Conservation (phyloP, 2,113 vertebrate genomes). For the Amphiprion percula region DNA sequence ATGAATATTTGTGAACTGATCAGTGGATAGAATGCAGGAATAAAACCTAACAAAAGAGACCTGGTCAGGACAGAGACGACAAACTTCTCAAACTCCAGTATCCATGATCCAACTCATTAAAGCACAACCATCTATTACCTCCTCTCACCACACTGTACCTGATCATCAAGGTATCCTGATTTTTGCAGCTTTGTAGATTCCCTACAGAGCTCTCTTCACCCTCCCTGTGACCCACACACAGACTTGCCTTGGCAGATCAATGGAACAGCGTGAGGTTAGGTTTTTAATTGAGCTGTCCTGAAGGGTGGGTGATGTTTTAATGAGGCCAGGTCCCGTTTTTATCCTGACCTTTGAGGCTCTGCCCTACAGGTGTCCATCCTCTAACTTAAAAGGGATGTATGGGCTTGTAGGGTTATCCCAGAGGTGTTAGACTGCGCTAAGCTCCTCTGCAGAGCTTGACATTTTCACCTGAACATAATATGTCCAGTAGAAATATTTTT, state of each 20-base stretch:
- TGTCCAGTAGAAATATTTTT: not conserved
- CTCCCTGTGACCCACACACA: conserved; percentile 41
- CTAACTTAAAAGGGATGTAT: conserved; percentile 74
- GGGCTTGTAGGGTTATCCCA: conserved; percentile 60
- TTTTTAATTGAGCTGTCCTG: conserved; percentile 81
- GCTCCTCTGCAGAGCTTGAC: conserved; percentile 58
- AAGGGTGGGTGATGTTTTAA: conserved; percentile 75
- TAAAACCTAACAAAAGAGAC: not conserved
- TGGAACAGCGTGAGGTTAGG: conserved; percentile 64
- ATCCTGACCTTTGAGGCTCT: conserved; percentile 79
- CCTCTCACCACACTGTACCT: not conserved
- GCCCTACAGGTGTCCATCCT: conserved; percentile 81
- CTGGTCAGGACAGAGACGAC: not conserved
- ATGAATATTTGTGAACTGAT: not conserved
- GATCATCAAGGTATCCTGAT: conserved; percentile 29
- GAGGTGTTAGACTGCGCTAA: conserved; percentile 48
- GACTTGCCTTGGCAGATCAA: conserved; percentile 75
- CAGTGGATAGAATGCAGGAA: not conserved
- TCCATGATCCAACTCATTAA: not conserved
- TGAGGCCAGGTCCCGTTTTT: conserved; percentile 78
- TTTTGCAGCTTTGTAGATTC: conserved; percentile 37
- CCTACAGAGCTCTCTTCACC: conserved; percentile 39
- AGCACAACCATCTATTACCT: not conserved
- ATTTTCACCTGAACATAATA: conserved; percentile 58
- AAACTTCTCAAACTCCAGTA: not conserved